Base-by-base conservation (phyloP, 2,113 vertebrate species). In the Prunella himalayana region DNA sequence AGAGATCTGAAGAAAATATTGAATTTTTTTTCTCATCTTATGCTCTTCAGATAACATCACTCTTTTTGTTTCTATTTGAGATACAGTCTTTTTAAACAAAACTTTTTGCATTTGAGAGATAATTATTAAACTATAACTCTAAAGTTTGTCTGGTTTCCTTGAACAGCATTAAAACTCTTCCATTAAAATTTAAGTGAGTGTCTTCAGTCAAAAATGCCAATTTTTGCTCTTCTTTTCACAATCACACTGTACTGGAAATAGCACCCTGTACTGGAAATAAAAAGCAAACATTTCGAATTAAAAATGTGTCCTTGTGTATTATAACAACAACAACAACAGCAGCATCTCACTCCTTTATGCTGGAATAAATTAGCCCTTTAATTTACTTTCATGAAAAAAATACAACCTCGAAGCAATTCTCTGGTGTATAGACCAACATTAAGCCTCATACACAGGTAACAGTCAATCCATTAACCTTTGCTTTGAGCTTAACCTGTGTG, bases 401-500 rank as follows among this genome's bases (percentile, higher is more conserved):
- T 72, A 83, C 68, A 81, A 88, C 91, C 87, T 64, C 92, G 39
- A 92, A 96, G 76, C 94, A 97, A 98, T 98, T 98, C 98, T 97
- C 98, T 96, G 96, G 98, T 98, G 98, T 98, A 98, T 90, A 94
- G 97, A 97, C 96, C 95, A 97, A 97, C 97, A 97, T 98, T 98
- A 98, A 97, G 98, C 98, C 96, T 98, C 94, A 93, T 97, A 97
- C 98, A 97, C 99, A 99, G 98, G 98, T 99, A 99, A 99, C 99
- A 99, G 98, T 99, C 99, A 99, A 98, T 99, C 99, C 99, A 99
- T 99, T 99, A 99, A 99, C 99, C 99, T 99, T 98, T 98, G 98
- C 98, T 98, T 99, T 98, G 98, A 98, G 97, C 97, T 91, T 97
- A 98, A 98, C 98, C 98, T 97, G 97, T 97, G 95, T 98, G 97